Evolutionary conservation across 2,113 vertebrate species (phyloP).

Genomic region (Rhodinocichla rosea): DNA sequence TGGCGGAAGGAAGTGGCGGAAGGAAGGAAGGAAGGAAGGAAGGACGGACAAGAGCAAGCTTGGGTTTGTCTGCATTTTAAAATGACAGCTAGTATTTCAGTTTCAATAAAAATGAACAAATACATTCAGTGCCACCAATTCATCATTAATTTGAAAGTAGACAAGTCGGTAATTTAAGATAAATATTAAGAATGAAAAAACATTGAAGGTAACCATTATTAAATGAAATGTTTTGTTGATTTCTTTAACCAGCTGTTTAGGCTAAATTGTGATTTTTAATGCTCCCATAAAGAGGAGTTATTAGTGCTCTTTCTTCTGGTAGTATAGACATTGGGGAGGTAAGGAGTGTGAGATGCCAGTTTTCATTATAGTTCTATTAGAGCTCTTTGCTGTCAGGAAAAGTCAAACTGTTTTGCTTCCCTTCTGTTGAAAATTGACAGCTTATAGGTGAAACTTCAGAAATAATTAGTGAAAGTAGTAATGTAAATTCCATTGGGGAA

Average conservation of each 20-base stretch:
- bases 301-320: constrained; percentile 17
- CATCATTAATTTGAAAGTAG: background rate
- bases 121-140: background rate
- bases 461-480: constrained; percentile 71
- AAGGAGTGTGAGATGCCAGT: background rate
- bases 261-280: background rate
- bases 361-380: constrained; percentile 55
- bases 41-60: background rate
- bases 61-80: background rate
- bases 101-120: background rate
- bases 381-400: constrained; percentile 63
- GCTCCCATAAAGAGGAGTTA: background rate
- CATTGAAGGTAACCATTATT: background rate
- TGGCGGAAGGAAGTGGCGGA: too few species aligned
- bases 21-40: too few species aligned
- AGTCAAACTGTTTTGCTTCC: constrained; percentile 58
- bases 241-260: background rate
- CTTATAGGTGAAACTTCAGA: constrained; percentile 73
- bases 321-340: constrained; percentile 22
- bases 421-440: constrained; percentile 63
- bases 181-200: background rate
- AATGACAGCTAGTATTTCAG: background rate
- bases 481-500: constrained; percentile 42
- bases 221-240: background rate
- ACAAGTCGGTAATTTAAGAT: background rate